Evolutionary conservation across 2,797 vertebrate genomes (phyloP).

Genomic region (Pipistrellus pygmaeus): DNA sequence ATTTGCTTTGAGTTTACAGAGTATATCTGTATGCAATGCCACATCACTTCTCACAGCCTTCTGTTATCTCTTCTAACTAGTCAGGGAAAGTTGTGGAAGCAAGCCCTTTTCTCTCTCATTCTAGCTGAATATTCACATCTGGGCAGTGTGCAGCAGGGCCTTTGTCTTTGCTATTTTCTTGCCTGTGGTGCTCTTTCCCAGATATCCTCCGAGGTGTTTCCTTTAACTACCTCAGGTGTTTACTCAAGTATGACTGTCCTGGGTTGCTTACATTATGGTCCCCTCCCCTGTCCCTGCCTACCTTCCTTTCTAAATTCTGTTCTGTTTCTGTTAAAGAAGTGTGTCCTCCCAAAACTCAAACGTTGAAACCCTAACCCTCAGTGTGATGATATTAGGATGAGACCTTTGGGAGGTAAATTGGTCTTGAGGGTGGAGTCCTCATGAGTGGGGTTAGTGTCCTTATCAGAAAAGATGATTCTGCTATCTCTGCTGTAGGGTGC

Average conservation of each 20-base stretch:
- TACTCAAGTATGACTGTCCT: not conserved
- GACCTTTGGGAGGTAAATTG: not conserved
- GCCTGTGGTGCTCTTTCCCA: not conserved
- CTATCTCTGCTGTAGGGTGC: not conserved
- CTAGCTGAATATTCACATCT: not conserved
- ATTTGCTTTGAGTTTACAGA: not conserved
- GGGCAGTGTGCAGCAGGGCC: not conserved
- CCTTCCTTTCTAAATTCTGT: conserved; percentile 2
- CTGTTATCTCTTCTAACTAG: not conserved
- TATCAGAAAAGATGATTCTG: not conserved
- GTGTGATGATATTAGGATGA: not conserved
- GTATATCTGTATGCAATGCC: not conserved
- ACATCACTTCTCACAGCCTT: not conserved
- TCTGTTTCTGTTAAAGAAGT: not conserved
- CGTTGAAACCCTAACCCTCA: not conserved
- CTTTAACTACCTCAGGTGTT: not conserved
- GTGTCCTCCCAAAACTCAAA: not conserved
- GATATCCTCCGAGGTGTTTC: not conserved
- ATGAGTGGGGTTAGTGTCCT: not conserved
- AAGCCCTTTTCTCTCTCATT: not conserved
- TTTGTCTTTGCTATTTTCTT: not conserved
- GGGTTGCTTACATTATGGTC: not conserved
- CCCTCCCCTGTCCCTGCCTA: not conserved
- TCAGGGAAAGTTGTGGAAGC: not conserved
- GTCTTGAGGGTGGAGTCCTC: not conserved